Conservation (phyloP, 2,888 invertebrate genomes). For the Dysmachus trigonus region DNA sequence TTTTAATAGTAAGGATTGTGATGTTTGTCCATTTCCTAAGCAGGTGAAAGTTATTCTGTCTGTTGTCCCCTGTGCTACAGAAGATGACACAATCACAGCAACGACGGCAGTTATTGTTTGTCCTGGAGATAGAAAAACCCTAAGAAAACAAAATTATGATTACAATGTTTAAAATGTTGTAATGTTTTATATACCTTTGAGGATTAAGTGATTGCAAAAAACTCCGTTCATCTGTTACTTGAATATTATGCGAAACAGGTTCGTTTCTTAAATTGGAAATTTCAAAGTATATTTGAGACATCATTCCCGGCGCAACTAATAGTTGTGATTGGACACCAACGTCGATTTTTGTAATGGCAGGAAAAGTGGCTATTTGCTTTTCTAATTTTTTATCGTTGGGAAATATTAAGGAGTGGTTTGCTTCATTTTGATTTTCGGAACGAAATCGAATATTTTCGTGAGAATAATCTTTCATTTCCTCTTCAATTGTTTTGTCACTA, state of each 20-base stretch:
- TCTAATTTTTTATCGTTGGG: neutral
- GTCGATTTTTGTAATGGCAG: constrained; percentile 62
- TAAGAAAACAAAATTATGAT: constrained; percentile 50
- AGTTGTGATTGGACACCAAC: constrained; percentile 65
- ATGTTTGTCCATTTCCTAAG: constrained; percentile 61
- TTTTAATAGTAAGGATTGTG: constrained; percentile 64
- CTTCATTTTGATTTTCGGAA: neutral
- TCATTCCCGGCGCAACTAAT: constrained; percentile 60
- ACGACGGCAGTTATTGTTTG: constrained; percentile 70
- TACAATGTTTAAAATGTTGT: neutral
- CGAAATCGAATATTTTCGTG: constrained; percentile 41
- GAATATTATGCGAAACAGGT: constrained; percentile 68
- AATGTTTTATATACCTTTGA: constrained; percentile 55
- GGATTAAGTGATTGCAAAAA: constrained; percentile 70
- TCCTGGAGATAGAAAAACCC: constrained; percentile 56
- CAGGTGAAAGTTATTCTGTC: constrained; percentile 74
- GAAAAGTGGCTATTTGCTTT: neutral
- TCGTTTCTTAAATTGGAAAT: constrained; percentile 76
- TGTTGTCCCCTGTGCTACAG: constrained; percentile 67
- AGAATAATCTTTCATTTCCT: neutral
- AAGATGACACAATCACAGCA: constrained; percentile 64
- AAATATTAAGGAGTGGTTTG: neutral
- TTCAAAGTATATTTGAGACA: constrained; percentile 70
- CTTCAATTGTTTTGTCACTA: neutral
- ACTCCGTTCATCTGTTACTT: constrained; percentile 69